Percentiles rank a stretch among this genome's conserved stretches.
These are phyloP conservation scores for Gryllus longicercus DNA, from an alignment of 2,888 invertebrate species.

Conservation along the genomic window DNA sequence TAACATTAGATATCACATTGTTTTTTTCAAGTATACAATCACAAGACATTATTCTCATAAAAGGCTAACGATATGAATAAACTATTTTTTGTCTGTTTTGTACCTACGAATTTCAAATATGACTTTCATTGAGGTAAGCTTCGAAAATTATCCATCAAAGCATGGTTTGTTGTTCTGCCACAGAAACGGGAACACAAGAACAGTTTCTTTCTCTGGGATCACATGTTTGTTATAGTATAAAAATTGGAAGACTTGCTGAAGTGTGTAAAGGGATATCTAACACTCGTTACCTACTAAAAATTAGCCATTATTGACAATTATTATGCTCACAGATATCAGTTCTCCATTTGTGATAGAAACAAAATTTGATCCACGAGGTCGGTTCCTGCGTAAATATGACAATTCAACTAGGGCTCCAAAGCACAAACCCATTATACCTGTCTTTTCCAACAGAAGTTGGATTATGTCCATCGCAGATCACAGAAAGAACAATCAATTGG, in stretches of 20 bases:
- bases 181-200: conserved; percentile 1
- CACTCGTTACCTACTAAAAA: not conserved
- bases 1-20: conserved; percentile 28
- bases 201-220: not conserved
- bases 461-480: too few species aligned
- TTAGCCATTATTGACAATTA: not conserved
- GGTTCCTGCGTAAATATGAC: too few species aligned
- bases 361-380: too few species aligned
- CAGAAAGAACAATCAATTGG: too few species aligned
- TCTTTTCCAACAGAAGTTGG: too few species aligned
- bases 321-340: not conserved
- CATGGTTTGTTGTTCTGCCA: conserved; percentile 8
- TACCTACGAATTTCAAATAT: conserved; percentile 17
- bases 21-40: conserved; percentile 26
- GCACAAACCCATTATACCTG: too few species aligned
- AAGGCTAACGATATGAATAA: conserved; percentile 17
- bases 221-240: conserved; percentile 1
- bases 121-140: conserved; percentile 4
- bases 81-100: conserved; percentile 17
- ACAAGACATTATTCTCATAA: conserved; percentile 26
- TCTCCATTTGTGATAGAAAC: not conserved
- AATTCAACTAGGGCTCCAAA: too few species aligned
- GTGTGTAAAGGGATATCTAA: not conserved
- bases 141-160: conserved; percentile 17
- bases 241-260: conserved; percentile 10